Evolutionary conservation across 2,888 invertebrate genomes (phyloP), one percentile per base, ranked within the genome.

Genomic region (Brachypterus glaber): DNA sequence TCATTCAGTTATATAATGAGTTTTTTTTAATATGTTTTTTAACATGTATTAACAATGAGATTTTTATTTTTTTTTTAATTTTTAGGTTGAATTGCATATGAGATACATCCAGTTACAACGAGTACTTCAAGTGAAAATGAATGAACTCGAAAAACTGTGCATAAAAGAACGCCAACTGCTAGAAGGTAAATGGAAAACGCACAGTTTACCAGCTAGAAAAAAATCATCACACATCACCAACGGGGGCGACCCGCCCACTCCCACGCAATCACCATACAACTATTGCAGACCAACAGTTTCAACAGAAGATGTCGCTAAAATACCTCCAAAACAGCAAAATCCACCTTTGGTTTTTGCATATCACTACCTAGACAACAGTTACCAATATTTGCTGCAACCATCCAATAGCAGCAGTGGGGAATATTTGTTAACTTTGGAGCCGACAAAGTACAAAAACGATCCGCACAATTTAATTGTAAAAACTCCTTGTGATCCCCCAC

Each of bases 61-160:
- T 21, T 5, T 21, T 21, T 21, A 21, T 5, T n/a, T 35, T 35
- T 14, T 11, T 35, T 39, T n/a, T 35, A 36, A 16, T 42, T 50
- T 55, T 18, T 48, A 78, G 78, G 79, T 93, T 25, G 90, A 92
- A 57, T 73, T 96, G 1, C 91, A 95, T 62, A 87, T 92, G 74
- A 79, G 92, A 43, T 90, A 89, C 58, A 87, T 95, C 47, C 88
- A 88, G 57, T 71, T 95, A 17, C 90, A 91, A 66, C 75, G 86
- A 51, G 73, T 83, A 21, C 68, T 92, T 15, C 88, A 91, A 63
- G 76, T 77, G 30, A 89, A 90, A 64, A 79, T 89, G 74, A 76
- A 79, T 30, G 90, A 90, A 62, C 63, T 91, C 35, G 90, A 91
- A 59, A 76, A 85, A 36, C 71, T 90, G 4, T 83, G 82, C 50